These are phyloP conservation scores for Heliconius hortense DNA, from an alignment of 2,888 invertebrate species.

Conservation along the genomic window DNA sequence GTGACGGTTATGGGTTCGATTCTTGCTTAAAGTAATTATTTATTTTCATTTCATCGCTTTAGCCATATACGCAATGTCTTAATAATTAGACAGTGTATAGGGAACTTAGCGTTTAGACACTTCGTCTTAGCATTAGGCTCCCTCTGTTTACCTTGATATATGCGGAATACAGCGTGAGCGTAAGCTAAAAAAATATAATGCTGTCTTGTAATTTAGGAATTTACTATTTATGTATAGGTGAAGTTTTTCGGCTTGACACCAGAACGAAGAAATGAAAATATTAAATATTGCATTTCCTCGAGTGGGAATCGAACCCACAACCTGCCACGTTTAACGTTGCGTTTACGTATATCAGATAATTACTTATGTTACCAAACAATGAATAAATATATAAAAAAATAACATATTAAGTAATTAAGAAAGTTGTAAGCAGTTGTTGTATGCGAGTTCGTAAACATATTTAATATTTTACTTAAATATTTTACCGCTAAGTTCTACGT, in stretches of 20 bases:
- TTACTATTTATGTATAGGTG: background rate
- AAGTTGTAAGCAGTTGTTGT: conserved; percentile 17
- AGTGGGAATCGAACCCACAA: background rate
- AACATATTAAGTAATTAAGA: background rate
- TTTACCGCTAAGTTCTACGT: conserved; percentile 5
- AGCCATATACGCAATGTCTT: background rate
- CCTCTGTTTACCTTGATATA: too few relatives aligned
- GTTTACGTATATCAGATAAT: background rate
- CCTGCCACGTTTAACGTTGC: background rate
- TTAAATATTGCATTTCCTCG: background rate
- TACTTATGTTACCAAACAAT: background rate
- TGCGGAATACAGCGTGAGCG: too few relatives aligned
- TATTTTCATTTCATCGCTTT: background rate
- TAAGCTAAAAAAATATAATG: too few relatives aligned
- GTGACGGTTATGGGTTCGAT: too few relatives aligned
- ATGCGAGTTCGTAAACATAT: conserved; percentile 11
- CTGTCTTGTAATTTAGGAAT: conserved; percentile 11
- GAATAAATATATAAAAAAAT: background rate
- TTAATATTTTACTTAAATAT: conserved; percentile 19
- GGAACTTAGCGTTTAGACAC: background rate
- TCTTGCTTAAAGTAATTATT: too few relatives aligned
- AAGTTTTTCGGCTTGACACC: background rate
- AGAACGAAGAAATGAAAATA: background rate
- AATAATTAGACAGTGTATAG: background rate
- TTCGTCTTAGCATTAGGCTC: background rate